Evolutionary conservation across 2,113 vertebrate genomes (phyloP).

Genomic region (Chloropsis hardwickii): DNA sequence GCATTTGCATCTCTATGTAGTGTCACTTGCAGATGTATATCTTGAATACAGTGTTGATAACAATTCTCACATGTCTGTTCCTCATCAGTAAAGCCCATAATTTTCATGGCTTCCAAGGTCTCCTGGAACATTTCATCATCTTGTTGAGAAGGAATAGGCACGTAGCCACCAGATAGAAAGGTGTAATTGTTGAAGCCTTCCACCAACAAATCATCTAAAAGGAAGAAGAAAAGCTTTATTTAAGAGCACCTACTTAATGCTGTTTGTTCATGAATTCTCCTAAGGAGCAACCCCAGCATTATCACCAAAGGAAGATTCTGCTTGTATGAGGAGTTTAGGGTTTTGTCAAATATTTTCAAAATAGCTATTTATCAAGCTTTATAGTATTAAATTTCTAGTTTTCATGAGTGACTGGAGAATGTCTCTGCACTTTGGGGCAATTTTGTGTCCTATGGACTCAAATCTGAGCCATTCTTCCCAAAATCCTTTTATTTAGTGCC

Average conservation of each 20-base stretch:
- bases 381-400: background rate
- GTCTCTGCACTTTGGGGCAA: background rate
- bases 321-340: background rate
- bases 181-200: conserved; percentile 87
- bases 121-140: conserved; percentile 90
- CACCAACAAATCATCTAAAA: conserved; percentile 86
- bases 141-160: conserved; percentile 87
- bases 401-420: background rate
- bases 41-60: background rate
- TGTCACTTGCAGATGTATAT: background rate
- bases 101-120: conserved; percentile 91
- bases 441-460: background rate
- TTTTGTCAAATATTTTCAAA: background rate
- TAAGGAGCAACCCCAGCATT: background rate
- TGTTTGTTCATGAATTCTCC: background rate
- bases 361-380: background rate
- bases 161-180: conserved; percentile 84
- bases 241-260: background rate
- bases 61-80: conserved; percentile 79
- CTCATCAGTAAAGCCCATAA: conserved; percentile 93
- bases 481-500: background rate
- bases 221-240: background rate
- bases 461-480: background rate
- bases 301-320: background rate
- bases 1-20: background rate